These are phyloP conservation scores for Campylorhamphus procurvoides DNA, from an alignment of 2,113 vertebrate species.

Conservation along the genomic window DNA sequence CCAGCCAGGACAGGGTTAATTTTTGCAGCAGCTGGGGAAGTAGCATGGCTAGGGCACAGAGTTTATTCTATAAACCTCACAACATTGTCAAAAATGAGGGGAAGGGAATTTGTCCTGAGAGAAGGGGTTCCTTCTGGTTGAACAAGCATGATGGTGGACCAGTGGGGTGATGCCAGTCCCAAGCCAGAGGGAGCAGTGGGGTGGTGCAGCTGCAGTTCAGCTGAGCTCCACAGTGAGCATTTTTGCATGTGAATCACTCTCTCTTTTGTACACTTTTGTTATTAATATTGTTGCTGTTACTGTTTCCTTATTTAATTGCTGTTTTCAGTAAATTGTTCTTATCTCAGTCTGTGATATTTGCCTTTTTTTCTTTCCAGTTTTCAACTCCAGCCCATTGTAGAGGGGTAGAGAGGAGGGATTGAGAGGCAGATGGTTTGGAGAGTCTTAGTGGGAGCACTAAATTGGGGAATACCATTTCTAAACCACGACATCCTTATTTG, in stretches of 20 bases:
- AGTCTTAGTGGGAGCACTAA: neutral
- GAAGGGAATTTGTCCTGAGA: neutral
- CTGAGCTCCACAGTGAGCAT: neutral
- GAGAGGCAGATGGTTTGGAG: neutral
- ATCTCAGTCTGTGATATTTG: neutral
- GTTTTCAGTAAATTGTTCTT: neutral
- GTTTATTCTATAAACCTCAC: neutral
- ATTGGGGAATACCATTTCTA: neutral
- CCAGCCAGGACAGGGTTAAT: neutral
- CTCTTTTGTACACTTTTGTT: neutral
- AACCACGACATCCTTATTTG: neutral
- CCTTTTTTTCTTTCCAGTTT: neutral
- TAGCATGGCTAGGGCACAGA: neutral
- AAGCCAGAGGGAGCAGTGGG: neutral
- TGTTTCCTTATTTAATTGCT: neutral
- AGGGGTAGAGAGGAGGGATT: too few species aligned
- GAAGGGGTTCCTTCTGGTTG: fast-evolving
- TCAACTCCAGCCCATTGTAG: neutral
- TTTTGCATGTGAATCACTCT: neutral
- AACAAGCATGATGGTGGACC: neutral
- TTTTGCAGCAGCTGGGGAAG: neutral
- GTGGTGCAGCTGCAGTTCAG: too few species aligned
- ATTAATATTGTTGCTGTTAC: neutral
- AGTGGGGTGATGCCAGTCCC: neutral
- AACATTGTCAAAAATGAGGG: neutral